Evolutionary conservation across 2,888 invertebrate genomes (phyloP).

Genomic region (Caenorhabditis uteleia): DNA sequence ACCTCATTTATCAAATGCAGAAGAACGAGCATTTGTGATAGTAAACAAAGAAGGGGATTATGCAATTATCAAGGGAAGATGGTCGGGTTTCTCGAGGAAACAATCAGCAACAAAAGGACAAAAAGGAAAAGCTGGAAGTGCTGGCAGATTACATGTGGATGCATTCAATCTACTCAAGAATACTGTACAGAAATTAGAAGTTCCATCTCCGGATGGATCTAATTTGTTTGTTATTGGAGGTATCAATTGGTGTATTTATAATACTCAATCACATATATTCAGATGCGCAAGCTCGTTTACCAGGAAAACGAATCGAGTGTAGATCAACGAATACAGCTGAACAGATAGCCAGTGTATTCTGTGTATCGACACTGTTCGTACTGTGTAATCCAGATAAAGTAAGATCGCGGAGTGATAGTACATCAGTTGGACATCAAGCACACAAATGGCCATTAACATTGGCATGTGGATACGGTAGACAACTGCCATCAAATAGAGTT

Average conservation of each 20-base stretch:
- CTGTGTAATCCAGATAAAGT: constrained; percentile 72
- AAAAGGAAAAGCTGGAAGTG: constrained; percentile 60
- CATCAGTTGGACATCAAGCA: constrained; percentile 66
- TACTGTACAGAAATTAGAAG: constrained; percentile 69
- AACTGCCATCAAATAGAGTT: constrained; percentile 38
- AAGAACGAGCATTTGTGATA: constrained; percentile 72
- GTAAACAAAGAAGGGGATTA: constrained; percentile 72
- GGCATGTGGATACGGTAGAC: constrained; percentile 71
- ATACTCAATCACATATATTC: too few species aligned
- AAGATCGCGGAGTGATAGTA: constrained; percentile 57
- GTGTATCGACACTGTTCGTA: constrained; percentile 73
- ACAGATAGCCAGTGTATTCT: constrained; percentile 72
- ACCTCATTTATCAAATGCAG: constrained; percentile 70
- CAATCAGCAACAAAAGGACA: constrained; percentile 48
- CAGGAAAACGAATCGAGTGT: constrained; percentile 68
- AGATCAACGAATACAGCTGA: constrained; percentile 71
- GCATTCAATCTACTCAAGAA: constrained; percentile 68
- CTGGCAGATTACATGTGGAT: constrained; percentile 66
- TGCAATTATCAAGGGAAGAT: constrained; percentile 72
- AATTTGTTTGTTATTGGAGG: constrained; percentile 68
- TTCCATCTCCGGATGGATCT: constrained; percentile 66
- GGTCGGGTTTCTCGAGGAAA: constrained; percentile 71
- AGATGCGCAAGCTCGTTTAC: constrained; percentile 69
- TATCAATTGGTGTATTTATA: too few species aligned
- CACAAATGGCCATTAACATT: constrained; percentile 70